Evolutionary conservation across 2,113 vertebrate genomes (phyloP), one percentile per base, ranked within the genome.

Genomic region (Falcunculus frontatus): DNA sequence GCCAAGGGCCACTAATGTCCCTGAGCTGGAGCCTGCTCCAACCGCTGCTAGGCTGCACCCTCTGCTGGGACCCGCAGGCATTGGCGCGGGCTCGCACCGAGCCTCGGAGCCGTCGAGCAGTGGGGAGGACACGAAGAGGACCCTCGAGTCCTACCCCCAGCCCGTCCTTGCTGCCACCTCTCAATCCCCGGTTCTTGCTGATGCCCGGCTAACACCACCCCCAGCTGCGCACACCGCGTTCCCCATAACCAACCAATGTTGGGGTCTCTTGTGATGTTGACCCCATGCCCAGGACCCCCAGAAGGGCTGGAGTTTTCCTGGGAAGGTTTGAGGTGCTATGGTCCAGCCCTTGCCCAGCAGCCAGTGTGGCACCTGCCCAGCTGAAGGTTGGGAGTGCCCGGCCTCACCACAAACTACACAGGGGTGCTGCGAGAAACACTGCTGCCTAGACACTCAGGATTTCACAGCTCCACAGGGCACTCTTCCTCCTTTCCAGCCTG

Each of bases 41-140:
- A 95, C 15, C 37, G 94, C 93, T 95, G 91, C 91, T 69, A 16
- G 80, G 95, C 86, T 95, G 96, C 96, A 91, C 96, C 96, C 96
- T 95, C 96, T 97, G 96, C 91, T 92, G 96, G 96, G 91, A 77
- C 44, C 76, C 22, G 60, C 86, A 17, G 94, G 96, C 95, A 96
- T 92, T 49, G 91, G 88, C 96, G 21, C 82, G 25, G 59, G 42
- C 42, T 67, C 25, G 25, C 73, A 13, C 13, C 15, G 60, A 62
- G 55, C 69, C 55, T 30, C 26, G 4, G 60, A 35, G 32, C 17
- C 26, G 25, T 35, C 10, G 30, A n/a, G 64, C n/a, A 16, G 6
- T 2, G 16, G 4, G 4, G 32, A 33, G 5, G 10, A 29, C 41
- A 39, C 1, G 15, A 55, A 64, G 33, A 33, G 22, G 21, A 83